Base-by-base conservation (phyloP, 2,797 vertebrate genomes). In the Pygocentrus nattereri region DNA sequence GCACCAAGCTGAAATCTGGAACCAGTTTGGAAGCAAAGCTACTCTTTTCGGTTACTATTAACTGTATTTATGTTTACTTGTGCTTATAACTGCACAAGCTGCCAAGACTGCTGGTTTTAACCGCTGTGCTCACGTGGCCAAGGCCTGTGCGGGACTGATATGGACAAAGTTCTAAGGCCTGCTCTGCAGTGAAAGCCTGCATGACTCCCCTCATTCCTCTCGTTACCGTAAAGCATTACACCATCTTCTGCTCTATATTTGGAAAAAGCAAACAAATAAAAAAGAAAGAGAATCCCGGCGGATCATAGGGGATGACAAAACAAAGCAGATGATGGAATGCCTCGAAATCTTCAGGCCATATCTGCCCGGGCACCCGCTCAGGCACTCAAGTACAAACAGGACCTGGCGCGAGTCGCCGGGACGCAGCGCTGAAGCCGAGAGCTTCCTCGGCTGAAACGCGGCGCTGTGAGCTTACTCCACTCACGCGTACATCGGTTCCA, bases 191-290 rank as follows among this genome's bases (percentile, higher is more conserved):
- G 15, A 73, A 56, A 34, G 71, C 68, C 31, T 38, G 67, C 21
- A 59, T 34, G 38, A 41, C 25, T 71, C 15, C 41, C 16, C 47
- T 75, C 54, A 21, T 27, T 31, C 69, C 67, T 77, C 44, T 78
- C n/a, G 34, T 85, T 85, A 81, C 68, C 11, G 41, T 69, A 84
- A 82, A 41, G 25, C 61, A 78, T 75, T 27, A 65, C 54, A 62
- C 58, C 64, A 71, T 52, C 68, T 75, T 34, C 81, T 78, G 65
- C 75, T 81, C 79, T 72, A 67, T 52, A 81, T 77, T 78, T 52
- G 59, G 79, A 82, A 86, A 85, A 70, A 72, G 74, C 90, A 89
- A 82, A 44, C 85, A 86, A 88, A 7, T 88, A 85, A 86, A 85
- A 86, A 64, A 7, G 68, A 82, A 81, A 68, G 25, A 58, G 38